phyloP scores from a whole-genome alignment of 64 coral and sea anemone species.

The Trachythela sp. region DNA sequence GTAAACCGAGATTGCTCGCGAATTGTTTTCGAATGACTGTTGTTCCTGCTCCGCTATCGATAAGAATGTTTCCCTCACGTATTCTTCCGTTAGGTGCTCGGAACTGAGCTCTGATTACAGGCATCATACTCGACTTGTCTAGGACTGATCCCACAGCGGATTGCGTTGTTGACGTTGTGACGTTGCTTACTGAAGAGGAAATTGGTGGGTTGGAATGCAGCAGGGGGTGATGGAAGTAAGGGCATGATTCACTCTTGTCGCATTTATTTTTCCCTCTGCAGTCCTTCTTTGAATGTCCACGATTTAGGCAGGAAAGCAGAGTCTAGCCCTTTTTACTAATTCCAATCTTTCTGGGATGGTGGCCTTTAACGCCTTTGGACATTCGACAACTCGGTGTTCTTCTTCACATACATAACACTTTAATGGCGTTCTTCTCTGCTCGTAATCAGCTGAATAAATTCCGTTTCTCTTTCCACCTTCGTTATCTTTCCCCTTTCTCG shows the following conservation, averaged over 20 bases:
- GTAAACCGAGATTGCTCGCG: not conserved
- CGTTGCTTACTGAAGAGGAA: not conserved
- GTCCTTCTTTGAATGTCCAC: not conserved
- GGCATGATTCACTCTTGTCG: constrained; percentile 18
- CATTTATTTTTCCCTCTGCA: constrained; percentile 7
- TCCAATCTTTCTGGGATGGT: constrained; percentile 15
- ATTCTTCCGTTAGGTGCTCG: too few relatives aligned
- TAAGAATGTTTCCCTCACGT: too few relatives aligned
- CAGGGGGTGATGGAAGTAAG: constrained; percentile 8
- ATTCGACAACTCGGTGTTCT: constrained; percentile 15
- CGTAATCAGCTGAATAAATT: not conserved
- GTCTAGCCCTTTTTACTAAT: not conserved
- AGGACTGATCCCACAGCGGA: constrained; percentile 7
- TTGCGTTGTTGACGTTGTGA: not conserved
- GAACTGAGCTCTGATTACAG: constrained; percentile 16
- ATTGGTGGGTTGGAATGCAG: not conserved
- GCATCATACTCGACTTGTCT: constrained; percentile 17
- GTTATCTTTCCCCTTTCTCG: not conserved
- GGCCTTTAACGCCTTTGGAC: constrained; percentile 9
- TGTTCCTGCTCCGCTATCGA: constrained; percentile 11
- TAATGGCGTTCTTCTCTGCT: not conserved
- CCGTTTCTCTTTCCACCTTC: constrained; percentile 17
- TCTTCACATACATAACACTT: constrained; percentile 14
- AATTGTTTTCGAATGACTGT: constrained; percentile 2
- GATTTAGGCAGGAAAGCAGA: not conserved